Evolutionary conservation across 1,140 invertebrate genomes (phyloP), one percentile per base, ranked within the genome.

Genomic region (Zaprionus kolodkinae): DNA sequence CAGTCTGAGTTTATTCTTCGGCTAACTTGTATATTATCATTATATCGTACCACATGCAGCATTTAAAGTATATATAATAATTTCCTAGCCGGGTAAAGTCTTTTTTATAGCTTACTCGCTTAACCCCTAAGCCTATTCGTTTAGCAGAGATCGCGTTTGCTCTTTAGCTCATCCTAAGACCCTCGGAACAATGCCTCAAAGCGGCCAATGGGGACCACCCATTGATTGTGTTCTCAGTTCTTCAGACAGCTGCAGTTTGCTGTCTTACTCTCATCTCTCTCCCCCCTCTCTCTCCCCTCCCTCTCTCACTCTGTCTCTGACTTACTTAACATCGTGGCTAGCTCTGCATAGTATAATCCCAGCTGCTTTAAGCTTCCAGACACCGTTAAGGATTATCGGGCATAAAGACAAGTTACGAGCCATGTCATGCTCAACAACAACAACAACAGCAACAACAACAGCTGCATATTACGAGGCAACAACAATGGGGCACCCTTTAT

Each of bases 381-480:
- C 80, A 25, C 57, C 62, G 66, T 66, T 74, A 64, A 69, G 82
- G 82, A 85, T 85, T 68, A 81, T 81, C 74, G 64, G 68, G 38
- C 45, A 21, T 69, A 84, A 74, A 80, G 73, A 73, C 55, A 76
- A 82, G 80, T 83, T 79, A 48, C 50, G 68, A 43, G 54, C 56
- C 56, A 69, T 84, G 74, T 75, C 78, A 78, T 65, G 45, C 73
- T 52, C 68, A 55, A 69, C 68, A 55, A 69, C 63, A 21, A 21
- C 21, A 21, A 21, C 21, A 21, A 21, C 21, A 21, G 2, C 21
- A 21, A 50, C 74, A 71, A 56, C 68, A 55, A 66, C 68, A 55
- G 66, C 63, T 63, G 50, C 61, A 60, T 15, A 38, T 43, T 36
- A 25, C 21, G 38, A 30, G 40, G 40, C 35, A 38, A 36, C 63